phyloP scores from a whole-genome alignment of 1,140 invertebrate genomes.

The Limonius californicus region DNA sequence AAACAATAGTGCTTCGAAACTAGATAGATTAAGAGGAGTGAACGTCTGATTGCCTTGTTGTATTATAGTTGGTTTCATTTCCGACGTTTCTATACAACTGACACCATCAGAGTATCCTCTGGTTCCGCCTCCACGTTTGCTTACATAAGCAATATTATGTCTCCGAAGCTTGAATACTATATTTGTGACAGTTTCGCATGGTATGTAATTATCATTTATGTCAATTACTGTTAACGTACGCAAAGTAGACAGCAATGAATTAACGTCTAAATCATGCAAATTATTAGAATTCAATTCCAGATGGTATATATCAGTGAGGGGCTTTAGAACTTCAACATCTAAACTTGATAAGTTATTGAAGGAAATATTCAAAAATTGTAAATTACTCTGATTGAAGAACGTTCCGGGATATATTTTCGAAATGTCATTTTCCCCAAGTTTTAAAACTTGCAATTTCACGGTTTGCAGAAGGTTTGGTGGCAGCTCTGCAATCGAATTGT shows the following conservation, averaged over 20 bases:
- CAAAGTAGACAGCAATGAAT: not conserved
- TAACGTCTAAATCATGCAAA: not conserved
- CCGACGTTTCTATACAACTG: not conserved
- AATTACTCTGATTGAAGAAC: not conserved
- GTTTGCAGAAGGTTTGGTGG: not conserved
- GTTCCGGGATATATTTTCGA: not conserved
- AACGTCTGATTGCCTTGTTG: not conserved
- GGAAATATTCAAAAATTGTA: not conserved
- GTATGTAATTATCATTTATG: not conserved
- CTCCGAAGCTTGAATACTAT: not conserved
- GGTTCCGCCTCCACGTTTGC: too few species aligned
- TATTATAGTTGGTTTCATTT: not conserved
- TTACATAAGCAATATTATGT: not conserved
- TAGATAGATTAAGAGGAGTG: not conserved
- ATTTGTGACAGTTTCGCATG: not conserved
- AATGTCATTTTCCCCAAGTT: not conserved
- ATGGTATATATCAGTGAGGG: not conserved
- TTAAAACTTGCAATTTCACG: not conserved
- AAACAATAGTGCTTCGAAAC: not conserved
- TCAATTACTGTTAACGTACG: not conserved
- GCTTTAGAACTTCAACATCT: not conserved
- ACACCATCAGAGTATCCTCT: too few species aligned
- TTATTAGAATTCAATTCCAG: not conserved
- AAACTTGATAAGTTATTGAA: not conserved
- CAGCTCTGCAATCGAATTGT: not conserved